phyloP scores from a whole-genome alignment of 2,113 vertebrate species.

The Laticauda colubrina region DNA sequence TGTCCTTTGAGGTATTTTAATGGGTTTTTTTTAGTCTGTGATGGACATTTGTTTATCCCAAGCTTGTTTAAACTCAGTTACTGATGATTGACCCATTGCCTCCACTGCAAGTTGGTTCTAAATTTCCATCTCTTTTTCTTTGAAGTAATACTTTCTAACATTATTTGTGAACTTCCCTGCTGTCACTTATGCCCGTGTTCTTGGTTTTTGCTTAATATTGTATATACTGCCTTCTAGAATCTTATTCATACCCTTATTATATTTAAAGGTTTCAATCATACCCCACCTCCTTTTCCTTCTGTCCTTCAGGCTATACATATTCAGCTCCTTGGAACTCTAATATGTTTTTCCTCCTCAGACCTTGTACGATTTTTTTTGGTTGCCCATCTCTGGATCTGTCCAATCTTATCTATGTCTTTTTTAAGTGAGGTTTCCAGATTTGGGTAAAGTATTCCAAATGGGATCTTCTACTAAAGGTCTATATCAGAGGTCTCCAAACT shows the following conservation, averaged over 20 bases:
- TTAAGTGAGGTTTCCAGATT: not conserved
- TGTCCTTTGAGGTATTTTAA: not conserved
- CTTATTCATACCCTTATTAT: not conserved
- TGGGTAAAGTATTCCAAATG: not conserved
- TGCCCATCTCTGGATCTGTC: not conserved
- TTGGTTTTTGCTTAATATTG: not conserved
- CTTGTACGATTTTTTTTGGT: not conserved
- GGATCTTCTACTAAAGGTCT: not conserved
- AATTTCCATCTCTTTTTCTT: not conserved
- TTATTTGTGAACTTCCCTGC: not conserved
- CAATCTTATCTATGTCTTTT: not conserved
- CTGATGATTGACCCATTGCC: not conserved
- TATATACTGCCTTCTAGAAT: not conserved
- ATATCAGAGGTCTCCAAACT: not conserved
- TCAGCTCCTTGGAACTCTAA: not conserved
- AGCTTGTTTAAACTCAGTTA: not conserved
- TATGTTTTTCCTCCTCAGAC: not conserved
- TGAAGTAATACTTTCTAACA: not conserved
- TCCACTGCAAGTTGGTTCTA: not conserved
- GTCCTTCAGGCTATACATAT: not conserved
- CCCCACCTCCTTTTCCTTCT: not conserved
- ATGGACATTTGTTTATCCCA: not conserved
- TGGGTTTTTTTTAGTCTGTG: not conserved
- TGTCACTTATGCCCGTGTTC: not conserved
- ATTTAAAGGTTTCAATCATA: not conserved